phyloP scores from a whole-genome alignment of 2,797 vertebrate species.

The Brachyrhaphis roseni region DNA sequence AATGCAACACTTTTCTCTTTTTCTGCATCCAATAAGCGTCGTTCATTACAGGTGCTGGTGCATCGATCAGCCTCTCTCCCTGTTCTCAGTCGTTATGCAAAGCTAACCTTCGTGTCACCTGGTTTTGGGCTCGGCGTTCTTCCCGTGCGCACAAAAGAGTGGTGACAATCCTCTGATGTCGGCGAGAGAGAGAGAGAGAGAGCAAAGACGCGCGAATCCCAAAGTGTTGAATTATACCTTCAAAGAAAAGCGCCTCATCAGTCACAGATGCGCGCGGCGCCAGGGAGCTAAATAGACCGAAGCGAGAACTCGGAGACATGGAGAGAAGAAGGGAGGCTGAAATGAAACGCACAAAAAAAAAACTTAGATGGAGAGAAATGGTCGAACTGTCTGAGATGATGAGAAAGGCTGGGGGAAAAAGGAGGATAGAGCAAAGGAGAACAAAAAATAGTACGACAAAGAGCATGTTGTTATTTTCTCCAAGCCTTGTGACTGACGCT shows the following conservation, averaged over 20 bases:
- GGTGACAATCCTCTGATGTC: neutral
- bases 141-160: neutral
- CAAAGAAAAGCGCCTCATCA: slow-evolving; percentile 26
- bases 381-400: slow-evolving; percentile 36
- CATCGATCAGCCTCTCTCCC: neutral
- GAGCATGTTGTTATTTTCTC: slow-evolving; percentile 36
- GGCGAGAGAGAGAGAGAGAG: neutral
- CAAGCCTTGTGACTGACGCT: slow-evolving; percentile 48
- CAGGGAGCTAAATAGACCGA: slow-evolving; percentile 22
- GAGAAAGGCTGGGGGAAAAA: slow-evolving; percentile 32
- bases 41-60: neutral
- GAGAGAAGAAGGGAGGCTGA: slow-evolving; percentile 20
- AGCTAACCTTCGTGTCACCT: neutral
- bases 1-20: neutral
- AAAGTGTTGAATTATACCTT: slow-evolving; percentile 20
- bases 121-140: neutral
- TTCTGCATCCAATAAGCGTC: neutral
- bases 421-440: slow-evolving; percentile 34
- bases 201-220: slow-evolving; percentile 9
- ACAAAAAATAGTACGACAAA: slow-evolving; percentile 39
- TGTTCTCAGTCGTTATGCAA: neutral
- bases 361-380: slow-evolving; percentile 20
- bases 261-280: slow-evolving; percentile 14
- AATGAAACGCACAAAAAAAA: slow-evolving; percentile 30
- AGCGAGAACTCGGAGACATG: slow-evolving; percentile 8